Evolutionary conservation across 2,888 invertebrate species (phyloP).

Genomic region (Pyrrhia umbra): DNA sequence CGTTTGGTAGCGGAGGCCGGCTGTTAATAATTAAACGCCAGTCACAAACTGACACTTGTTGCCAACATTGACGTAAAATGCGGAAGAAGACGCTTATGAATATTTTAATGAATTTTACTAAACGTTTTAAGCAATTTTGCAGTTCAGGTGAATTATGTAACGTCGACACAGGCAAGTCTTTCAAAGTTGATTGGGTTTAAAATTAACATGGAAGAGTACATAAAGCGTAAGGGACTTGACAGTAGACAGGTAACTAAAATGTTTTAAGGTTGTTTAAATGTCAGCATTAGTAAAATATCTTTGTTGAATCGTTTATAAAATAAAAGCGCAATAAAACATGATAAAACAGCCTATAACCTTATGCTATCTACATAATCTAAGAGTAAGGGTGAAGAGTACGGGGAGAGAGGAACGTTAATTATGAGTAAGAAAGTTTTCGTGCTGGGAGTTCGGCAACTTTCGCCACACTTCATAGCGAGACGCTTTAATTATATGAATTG

Average conservation of each 20-base stretch:
- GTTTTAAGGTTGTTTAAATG: background rate
- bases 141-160: background rate
- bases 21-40: conserved; percentile 36
- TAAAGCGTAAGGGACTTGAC: background rate
- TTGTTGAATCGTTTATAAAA: conserved; percentile 8
- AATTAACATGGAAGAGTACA: background rate
- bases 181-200: background rate
- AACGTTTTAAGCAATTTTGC: conserved; percentile 10
- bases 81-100: conserved; percentile 31
- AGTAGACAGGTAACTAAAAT: no score
- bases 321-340: conserved; percentile 24
- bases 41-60: conserved; percentile 49
- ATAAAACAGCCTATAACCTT: conserved; percentile 1
- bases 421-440: conserved; percentile 54
- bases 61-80: conserved; percentile 33
- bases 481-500: conserved; percentile 54
- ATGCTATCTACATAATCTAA: conserved; percentile 34
- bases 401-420: conserved; percentile 44
- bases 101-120: conserved; percentile 35
- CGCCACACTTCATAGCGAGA: conserved; percentile 39
- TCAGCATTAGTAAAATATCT: conserved; percentile 1
- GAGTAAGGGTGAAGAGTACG: background rate
- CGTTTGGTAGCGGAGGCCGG: conserved; percentile 15
- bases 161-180: conserved; percentile 1
- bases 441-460: conserved; percentile 29